Evolutionary conservation across 2,113 vertebrate genomes (phyloP).

Genomic region (Proteles cristata): DNA sequence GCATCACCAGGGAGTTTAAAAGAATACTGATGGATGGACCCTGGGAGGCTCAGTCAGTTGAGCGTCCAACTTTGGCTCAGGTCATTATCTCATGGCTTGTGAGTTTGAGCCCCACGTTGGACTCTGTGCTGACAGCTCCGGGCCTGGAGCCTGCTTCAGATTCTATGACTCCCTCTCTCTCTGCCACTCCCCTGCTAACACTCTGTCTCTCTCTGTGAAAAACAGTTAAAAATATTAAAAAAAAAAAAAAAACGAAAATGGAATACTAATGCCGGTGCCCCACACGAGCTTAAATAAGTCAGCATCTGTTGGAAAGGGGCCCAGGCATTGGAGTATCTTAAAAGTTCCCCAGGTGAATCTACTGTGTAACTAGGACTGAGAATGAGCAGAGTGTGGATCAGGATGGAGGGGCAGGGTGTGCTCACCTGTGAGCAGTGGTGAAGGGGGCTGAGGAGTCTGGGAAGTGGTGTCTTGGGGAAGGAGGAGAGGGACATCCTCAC

Average conservation of each 20-base stretch:
- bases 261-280: no score
- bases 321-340: neutral
- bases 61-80: no score
- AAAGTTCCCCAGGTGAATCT: neutral
- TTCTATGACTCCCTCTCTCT: no score
- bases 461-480: neutral
- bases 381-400: neutral
- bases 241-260: no score
- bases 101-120: no score
- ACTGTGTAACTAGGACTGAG: neutral
- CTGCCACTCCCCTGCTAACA: no score
- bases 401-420: neutral
- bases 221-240: no score
- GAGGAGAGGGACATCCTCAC: neutral
- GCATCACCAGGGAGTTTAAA: neutral
- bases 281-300: neutral
- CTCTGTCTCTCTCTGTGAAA: no score
- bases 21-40: neutral
- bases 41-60: no score
- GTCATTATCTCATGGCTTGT: no score
- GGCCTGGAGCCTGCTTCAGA: no score
- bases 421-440: neutral
- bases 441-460: neutral
- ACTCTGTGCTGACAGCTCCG: no score
- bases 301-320: neutral